Evolutionary conservation across 2,888 invertebrate species (phyloP), one percentile per base, ranked within the genome.

Genomic region (Oxystoma pomonae): DNA sequence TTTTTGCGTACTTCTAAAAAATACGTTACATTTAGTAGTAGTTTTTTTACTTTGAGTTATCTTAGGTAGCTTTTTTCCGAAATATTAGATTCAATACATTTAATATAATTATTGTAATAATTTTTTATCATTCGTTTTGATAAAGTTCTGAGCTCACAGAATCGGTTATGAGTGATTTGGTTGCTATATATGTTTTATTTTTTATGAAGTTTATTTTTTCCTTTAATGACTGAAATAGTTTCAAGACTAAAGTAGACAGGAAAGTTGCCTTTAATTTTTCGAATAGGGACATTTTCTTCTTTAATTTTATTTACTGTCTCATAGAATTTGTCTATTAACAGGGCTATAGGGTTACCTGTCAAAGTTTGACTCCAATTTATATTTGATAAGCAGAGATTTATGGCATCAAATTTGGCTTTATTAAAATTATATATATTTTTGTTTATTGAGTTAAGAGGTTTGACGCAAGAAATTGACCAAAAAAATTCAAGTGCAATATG

Each of bases 211-310:
- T n/a, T n/a, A n/a, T n/a, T n/a, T n/a, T n/a, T n/a, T n/a, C n/a
- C n/a, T n/a, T n/a, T n/a, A n/a, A n/a, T n/a, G n/a, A n/a, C n/a
- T n/a, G n/a, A n/a, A n/a, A 5, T 55, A 19, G 18, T 56, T 3
- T 56, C 3, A 56, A 56, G 20, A 56, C 57, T 56, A 56, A 56
- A 56, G 16, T 17, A 16, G 57, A 20, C n/a, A 56, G 19, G 7
- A 19, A 56, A 18, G 20, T 55, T 55, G n/a, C n/a, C n/a, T n/a
- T n/a, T n/a, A n/a, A n/a, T n/a, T n/a, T n/a, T n/a, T n/a, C n/a
- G n/a, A n/a, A 17, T 50, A 12, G n/a, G 50, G 9, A 50, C n/a
- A 50, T 50, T 50, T 50, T 50, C 9, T 50, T 50, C 50, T 12
- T 12, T n/a, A n/a, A 50, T 50, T 50, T n/a, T 50, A n/a, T 50